Conservation (phyloP, 2,888 invertebrate species). For the Podabrus alpinus region DNA sequence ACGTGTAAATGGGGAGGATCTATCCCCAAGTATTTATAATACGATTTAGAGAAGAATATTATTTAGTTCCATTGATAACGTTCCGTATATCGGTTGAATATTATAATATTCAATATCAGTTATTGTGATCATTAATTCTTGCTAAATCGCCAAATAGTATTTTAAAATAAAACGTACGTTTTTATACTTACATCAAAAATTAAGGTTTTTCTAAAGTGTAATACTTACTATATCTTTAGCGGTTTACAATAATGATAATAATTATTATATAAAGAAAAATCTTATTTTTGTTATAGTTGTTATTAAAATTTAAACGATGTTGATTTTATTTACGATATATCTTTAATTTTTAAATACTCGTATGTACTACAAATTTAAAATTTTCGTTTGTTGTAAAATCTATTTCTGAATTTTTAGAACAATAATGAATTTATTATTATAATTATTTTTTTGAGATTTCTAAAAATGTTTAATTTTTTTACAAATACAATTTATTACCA, state of each 20-base stretch:
- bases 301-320: not conserved
- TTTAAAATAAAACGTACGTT: not conserved
- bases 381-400: not conserved
- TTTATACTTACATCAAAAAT: not conserved
- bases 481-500: no score
- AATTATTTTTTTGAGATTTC: no score
- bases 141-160: not conserved
- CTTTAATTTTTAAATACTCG: not conserved
- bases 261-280: not conserved
- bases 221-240: not conserved
- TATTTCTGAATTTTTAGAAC: not conserved
- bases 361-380: no score
- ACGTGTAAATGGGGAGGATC: slow-evolving; percentile 57
- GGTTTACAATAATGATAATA: no score
- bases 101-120: not conserved
- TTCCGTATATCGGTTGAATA: not conserved
- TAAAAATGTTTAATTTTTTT: no score
- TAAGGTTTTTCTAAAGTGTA: not conserved
- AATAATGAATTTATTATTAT: no score
- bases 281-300: not conserved
- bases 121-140: not conserved
- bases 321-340: not conserved
- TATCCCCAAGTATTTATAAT: slow-evolving; percentile 42
- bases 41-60: not conserved
- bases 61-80: not conserved